Evolutionary conservation across 2,797 vertebrate species (phyloP), one percentile per base, ranked within the genome.

Genomic region (Acanthornis magna): DNA sequence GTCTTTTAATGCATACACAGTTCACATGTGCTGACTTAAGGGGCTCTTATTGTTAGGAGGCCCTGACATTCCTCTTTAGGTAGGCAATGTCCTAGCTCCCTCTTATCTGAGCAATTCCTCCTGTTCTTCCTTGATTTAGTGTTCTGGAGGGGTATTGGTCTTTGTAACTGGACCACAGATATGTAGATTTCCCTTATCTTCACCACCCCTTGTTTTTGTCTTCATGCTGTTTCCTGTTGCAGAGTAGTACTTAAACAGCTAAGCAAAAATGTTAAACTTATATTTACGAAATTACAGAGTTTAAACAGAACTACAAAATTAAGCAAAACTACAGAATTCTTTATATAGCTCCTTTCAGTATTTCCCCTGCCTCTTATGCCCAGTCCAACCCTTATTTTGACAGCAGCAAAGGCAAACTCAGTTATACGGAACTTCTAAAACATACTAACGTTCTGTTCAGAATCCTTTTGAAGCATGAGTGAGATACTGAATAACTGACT

Each of bases 1-100:
- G 53, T 17, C 36, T 58, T 32, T 42, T 25, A 26, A 21, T 0
- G 0, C 4, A 3, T 15, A 30, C 0, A 1, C 34, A 42, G 43
- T 43, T 66, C 32, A 21, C 21, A 5, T 18, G 21, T 32, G 21
- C 30, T 65, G 34, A 25, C 7, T 16, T 29, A 48, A 40, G 10
- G 16, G 50, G 16, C 50, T 48, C 26, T 16, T 16, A 42, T 3
- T 36, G 32, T 36, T 42, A 7, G 1, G 14, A 32, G 26, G 14
- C 11, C 26, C 36, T 74, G 32, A 32, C 36, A 21, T 26, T 57
- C 30, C 43, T 48, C 26, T 66, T 65, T 19, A 42, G 36, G 20
- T 50, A 21, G 36, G 13, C 51, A 42, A 20, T 57, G 43, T 21
- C 43, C 16, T 9, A 65, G 30, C 43, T 74, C 30, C 21, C 43